phyloP scores from a whole-genome alignment of 2,113 vertebrate species.

The Haemorhous mexicanus region DNA sequence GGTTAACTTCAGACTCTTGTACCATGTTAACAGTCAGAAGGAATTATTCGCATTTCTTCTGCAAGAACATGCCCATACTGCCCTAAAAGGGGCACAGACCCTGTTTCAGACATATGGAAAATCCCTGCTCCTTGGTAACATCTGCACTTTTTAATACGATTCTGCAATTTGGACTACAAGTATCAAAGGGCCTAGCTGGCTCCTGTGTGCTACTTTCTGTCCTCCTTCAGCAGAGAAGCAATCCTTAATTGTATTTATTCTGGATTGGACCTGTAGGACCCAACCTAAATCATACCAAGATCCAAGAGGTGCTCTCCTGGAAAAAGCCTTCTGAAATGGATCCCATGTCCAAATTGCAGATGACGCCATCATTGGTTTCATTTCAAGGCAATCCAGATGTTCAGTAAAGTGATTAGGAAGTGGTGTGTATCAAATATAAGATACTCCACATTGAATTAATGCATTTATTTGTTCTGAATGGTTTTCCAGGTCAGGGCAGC shows the following conservation, averaged over 20 bases:
- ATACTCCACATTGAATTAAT: conserved; percentile 56
- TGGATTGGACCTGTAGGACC: conserved; percentile 10
- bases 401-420: conserved; percentile 54
- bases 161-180: not conserved
- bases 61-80: not conserved
- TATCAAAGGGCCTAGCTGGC: not conserved
- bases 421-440: conserved; percentile 60
- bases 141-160: not conserved
- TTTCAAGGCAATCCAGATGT: conserved; percentile 50
- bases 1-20: not conserved
- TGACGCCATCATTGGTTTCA: conserved; percentile 19
- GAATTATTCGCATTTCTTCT: not conserved
- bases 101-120: not conserved
- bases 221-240: not conserved
- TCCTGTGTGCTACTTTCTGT: not conserved
- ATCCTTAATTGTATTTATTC: not conserved
- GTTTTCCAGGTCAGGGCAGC: conserved; percentile 46
- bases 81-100: not conserved
- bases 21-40: not conserved
- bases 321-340: not conserved
- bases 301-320: not conserved
- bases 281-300: conserved; percentile 12
- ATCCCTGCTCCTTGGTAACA: not conserved
- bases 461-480: conserved; percentile 58
- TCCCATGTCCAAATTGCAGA: conserved; percentile 31